Conservation (phyloP, 1,140 invertebrate genomes). For the Drosophila tsacasi region DNA sequence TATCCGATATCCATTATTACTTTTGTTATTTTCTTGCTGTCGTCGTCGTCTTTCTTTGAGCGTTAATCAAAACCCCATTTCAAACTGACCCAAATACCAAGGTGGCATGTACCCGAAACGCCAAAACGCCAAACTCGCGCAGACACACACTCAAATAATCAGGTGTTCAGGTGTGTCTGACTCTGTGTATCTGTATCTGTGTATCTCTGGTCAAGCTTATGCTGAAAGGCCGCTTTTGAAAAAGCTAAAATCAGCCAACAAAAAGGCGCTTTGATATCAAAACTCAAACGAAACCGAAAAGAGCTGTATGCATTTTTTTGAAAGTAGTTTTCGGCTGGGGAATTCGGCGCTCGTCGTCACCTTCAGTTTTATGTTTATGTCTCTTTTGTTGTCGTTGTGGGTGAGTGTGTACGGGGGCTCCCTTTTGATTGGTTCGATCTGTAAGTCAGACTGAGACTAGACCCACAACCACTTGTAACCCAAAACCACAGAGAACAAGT, state of each 20-base stretch:
- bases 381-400: slow-evolving; percentile 22
- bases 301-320: slow-evolving; percentile 74
- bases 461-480: slow-evolving; percentile 43
- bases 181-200: slow-evolving; percentile 28
- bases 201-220: slow-evolving; percentile 44
- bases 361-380: slow-evolving; percentile 40
- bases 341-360: slow-evolving; percentile 27
- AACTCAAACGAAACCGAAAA: slow-evolving; percentile 56
- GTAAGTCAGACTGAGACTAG: slow-evolving; percentile 49
- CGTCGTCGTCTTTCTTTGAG: slow-evolving; percentile 28
- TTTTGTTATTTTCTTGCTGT: slow-evolving; percentile 23
- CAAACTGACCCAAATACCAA: slow-evolving; percentile 79
- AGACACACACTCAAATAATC: slow-evolving; percentile 30
- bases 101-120: slow-evolving; percentile 66
- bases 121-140: slow-evolving; percentile 46
- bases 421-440: slow-evolving; percentile 46
- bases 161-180: slow-evolving; percentile 55
- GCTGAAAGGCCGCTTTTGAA: slow-evolving; percentile 60
- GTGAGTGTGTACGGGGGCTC: slow-evolving; percentile 16
- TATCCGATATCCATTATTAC: background rate
- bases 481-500: slow-evolving; percentile 45
- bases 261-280: slow-evolving; percentile 63
- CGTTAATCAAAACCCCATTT: slow-evolving; percentile 75
- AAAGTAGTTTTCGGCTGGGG: slow-evolving; percentile 64
- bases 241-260: slow-evolving; percentile 49